phyloP scores from a whole-genome alignment of 2,113 vertebrate genomes.

The Lathamus discolor region DNA sequence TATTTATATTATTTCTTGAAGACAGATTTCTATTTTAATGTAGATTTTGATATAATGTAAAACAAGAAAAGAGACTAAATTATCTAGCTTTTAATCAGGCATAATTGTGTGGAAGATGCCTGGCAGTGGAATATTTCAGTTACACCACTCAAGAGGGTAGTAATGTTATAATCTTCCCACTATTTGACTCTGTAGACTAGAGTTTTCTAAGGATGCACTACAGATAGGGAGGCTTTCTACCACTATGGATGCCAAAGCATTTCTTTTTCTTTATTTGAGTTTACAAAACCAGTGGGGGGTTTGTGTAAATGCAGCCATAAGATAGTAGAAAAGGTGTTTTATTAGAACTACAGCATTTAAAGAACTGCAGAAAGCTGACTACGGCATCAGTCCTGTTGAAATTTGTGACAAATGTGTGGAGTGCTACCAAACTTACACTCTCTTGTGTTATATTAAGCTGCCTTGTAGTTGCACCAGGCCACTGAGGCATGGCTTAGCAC shows the following conservation, averaged over 20 bases:
- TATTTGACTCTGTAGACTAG: background rate
- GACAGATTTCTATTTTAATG: background rate
- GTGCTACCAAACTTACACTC: fast-evolving
- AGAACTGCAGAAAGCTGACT: background rate
- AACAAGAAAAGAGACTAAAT: background rate
- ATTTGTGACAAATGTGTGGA: background rate
- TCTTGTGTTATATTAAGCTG: background rate
- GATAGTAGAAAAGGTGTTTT: background rate
- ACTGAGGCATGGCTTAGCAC: background rate
- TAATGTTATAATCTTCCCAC: background rate
- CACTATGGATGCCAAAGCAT: background rate
- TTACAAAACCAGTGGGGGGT: background rate
- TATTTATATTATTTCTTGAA: background rate
- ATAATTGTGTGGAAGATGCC: background rate
- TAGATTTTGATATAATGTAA: background rate
- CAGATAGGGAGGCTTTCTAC: background rate
- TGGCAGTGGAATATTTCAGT: background rate
- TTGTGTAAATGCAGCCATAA: background rate
- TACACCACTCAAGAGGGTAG: background rate
- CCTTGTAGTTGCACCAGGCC: background rate
- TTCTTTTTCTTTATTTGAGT: background rate
- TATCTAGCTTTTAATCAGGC: background rate
- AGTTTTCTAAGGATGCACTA: background rate
- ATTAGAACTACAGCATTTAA: background rate
- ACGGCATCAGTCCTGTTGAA: background rate